Evolutionary conservation across 2,113 vertebrate genomes (phyloP).

Genomic region (Cervus canadensis): DNA sequence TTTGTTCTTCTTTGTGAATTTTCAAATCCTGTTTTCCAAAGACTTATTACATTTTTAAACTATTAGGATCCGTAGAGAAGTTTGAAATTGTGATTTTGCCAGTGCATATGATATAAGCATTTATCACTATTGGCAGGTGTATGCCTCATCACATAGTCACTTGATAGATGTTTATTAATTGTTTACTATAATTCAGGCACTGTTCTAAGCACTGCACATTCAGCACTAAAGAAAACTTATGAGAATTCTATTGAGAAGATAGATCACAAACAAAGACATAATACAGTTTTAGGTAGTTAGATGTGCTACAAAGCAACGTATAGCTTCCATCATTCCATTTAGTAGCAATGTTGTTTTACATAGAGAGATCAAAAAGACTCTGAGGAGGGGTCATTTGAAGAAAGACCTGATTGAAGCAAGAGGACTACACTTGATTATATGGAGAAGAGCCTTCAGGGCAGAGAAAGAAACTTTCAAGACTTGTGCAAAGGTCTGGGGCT

Average conservation of each 20-base stretch:
- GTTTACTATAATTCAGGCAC: background rate
- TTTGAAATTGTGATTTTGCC: background rate
- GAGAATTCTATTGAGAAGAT: background rate
- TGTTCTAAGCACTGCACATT: background rate
- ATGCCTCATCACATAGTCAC: accelerated
- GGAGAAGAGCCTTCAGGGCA: background rate
- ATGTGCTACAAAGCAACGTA: background rate
- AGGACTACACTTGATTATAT: background rate
- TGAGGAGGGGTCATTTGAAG: background rate
- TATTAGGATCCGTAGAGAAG: background rate
- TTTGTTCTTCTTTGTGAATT: background rate
- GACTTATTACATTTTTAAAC: background rate
- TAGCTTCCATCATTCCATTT: background rate
- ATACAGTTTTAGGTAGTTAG: background rate
- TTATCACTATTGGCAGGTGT: background rate
- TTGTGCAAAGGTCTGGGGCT: background rate
- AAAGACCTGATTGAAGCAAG: background rate
- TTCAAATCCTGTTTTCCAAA: background rate
- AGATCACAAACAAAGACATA: background rate
- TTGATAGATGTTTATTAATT: background rate
- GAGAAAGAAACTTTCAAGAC: background rate
- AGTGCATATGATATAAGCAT: accelerated
- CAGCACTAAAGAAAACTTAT: background rate
- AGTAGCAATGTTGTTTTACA: background rate
- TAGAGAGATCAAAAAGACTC: background rate